Conservation (phyloP, 2,888 invertebrate species). For the Macrosoma leucophasiata region DNA sequence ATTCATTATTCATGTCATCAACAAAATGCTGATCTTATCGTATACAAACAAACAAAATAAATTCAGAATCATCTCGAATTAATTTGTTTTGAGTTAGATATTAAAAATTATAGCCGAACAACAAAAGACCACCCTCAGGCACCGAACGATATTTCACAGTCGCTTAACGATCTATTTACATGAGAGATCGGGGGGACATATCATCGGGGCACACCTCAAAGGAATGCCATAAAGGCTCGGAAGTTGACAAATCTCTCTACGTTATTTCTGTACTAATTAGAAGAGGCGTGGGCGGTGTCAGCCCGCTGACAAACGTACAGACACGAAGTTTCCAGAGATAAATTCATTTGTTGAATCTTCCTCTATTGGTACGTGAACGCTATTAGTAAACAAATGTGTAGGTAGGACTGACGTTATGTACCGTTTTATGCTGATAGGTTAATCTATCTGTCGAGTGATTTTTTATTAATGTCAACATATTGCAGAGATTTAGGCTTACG, state of each 20-base stretch:
- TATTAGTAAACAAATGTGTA: constrained; percentile 10
- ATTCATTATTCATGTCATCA: no score
- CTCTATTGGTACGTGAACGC: constrained; percentile 8
- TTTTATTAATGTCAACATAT: no score
- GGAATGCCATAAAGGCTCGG: constrained; percentile 64
- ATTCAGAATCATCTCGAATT: no score
- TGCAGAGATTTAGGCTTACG: no score
- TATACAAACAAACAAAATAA: no score
- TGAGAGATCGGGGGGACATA: constrained; percentile 40
- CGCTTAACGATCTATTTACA: constrained; percentile 65
- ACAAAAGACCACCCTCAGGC: no score
- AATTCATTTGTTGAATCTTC: constrained; percentile 43
- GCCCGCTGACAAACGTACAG: constrained; percentile 47
- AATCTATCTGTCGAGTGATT: no score
- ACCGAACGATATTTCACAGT: no score
- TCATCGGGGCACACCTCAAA: constrained; percentile 49
- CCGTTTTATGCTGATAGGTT: no score
- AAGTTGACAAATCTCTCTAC: constrained; percentile 69
- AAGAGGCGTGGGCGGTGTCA: constrained; percentile 48
- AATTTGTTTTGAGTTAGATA: no score
- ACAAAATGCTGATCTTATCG: no score
- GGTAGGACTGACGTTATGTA: no score
- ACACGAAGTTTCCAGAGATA: constrained; percentile 30
- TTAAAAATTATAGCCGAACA: constrained; percentile 35
- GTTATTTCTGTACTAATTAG: constrained; percentile 75